These are phyloP conservation scores for Anolis carolinensis DNA, from an alignment of 2,113 vertebrate genomes.

Conservation along the genomic window DNA sequence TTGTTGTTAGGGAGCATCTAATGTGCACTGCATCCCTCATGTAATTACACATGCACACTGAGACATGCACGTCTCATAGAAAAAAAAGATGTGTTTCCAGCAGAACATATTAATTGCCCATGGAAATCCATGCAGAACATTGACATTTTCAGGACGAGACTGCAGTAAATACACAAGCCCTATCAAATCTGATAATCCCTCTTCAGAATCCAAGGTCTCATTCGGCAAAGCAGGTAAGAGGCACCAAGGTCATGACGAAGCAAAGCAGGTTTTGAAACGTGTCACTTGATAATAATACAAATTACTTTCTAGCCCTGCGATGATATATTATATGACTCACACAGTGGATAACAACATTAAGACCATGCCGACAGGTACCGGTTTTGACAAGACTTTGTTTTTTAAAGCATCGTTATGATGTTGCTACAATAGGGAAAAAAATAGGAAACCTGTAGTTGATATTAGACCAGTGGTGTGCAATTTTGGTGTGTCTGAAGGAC, in stretches of 20 bases:
- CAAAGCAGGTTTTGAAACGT: slow-evolving; percentile 5
- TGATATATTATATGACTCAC: rapidly evolving
- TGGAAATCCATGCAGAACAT: slow-evolving; percentile 63
- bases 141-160: slow-evolving; percentile 37
- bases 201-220: slow-evolving; percentile 26
- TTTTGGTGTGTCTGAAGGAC: no score
- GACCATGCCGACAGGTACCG: neutral
- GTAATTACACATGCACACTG: slow-evolving; percentile 16
- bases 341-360: neutral
- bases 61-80: slow-evolving; percentile 19
- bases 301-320: neutral
- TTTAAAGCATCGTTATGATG: neutral
- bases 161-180: slow-evolving; percentile 48
- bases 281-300: neutral
- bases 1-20: no score
- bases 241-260: slow-evolving; percentile 56
- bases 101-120: slow-evolving; percentile 64
- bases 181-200: slow-evolving; percentile 61
- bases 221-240: neutral
- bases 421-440: no score
- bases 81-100: neutral
- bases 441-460: neutral
- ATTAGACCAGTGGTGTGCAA: neutral
- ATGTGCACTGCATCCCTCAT: no score
- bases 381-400: no score